Evolutionary conservation across 2,888 invertebrate species (phyloP).

Genomic region (Oscheius onirici): DNA sequence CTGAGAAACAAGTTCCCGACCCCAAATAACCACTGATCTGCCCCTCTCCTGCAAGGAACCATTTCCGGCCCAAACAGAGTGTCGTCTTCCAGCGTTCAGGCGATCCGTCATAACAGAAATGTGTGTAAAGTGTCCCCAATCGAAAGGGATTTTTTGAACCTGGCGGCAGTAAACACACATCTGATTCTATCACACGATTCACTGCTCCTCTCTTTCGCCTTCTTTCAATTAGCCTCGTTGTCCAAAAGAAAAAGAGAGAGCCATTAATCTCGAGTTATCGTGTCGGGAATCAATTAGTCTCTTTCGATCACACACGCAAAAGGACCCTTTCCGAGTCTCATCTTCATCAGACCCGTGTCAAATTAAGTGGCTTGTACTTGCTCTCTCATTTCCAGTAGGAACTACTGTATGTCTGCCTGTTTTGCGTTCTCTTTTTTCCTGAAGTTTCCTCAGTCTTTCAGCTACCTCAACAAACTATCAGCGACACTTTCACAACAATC

Average conservation of each 20-base stretch:
- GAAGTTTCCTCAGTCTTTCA: neutral
- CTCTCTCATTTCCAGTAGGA: slow-evolving; percentile 17
- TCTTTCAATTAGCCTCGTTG: neutral
- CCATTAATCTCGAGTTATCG: neutral
- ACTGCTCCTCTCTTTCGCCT: slow-evolving; percentile 3
- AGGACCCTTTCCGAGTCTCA: neutral
- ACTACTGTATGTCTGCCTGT: slow-evolving; percentile 12
- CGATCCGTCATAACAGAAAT: slow-evolving; percentile 2
- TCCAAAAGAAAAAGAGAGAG: too few species aligned
- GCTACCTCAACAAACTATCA: too few species aligned
- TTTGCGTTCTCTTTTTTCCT: slow-evolving; percentile 20
- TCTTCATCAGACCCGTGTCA: neutral
- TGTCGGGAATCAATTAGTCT: slow-evolving; percentile 13
- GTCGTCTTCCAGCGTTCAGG: slow-evolving; percentile 19
- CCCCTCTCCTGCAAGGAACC: too few species aligned
- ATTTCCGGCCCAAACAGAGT: neutral
- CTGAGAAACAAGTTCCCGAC: too few species aligned
- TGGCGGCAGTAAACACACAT: too few species aligned
- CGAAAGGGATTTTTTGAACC: too few species aligned
- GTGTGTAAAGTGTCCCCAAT: too few species aligned
- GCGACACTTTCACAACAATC: too few species aligned
- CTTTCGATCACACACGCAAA: neutral
- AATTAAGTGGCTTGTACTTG: neutral
- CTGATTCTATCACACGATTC: too few species aligned
- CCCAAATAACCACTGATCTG: too few species aligned